Base-by-base conservation (phyloP, 2,888 invertebrate species). In the Rutpela maculata region DNA sequence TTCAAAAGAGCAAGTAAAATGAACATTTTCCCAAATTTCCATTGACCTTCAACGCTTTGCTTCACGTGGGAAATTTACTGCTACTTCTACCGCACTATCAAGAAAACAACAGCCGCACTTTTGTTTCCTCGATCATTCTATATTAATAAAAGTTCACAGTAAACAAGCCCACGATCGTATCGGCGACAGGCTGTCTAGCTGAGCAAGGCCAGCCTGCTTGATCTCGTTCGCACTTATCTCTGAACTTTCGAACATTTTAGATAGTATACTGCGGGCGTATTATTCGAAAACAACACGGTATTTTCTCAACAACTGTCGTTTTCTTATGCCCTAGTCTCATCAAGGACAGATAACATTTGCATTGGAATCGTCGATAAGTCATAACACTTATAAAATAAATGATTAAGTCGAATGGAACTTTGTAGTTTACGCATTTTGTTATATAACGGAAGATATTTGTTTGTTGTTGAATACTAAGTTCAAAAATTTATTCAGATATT, bases 171-270 rank as follows among this genome's bases (percentile, higher is more conserved):
- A 73, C 65, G 65, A 19, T 38, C 55, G 19, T n/a, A 63, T 60
- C 75, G 84, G 85, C 85, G 85, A 83, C 85, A 85, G 81, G 83
- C 85, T 82, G 85, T 85, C 85, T 85, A 80, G 81, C 67, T 59
- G 22, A 77, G 79, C 83, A 81, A 81, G 83, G 82, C 78, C 83
- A 79, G 60, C 75, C 78, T 70, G 75, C 75, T n/a, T 82, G 75
- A 77, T 75, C 77, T 79, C 77, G 72, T 71, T 60, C n/a, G 5
- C 59, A 60, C 60, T 70, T 70, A 70, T 70, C 60, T 70, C 18
- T 70, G 60, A 62, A 70, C 70, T 69, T 35, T 70, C 19, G 59
- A 70, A n/a, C 60, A 60, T 70, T 70, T 69, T 43, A 67, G 56
- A 67, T 55, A 65, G 43, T 17, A 38, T 12, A n/a, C 3, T 50